Evolutionary conservation across 1,140 invertebrate genomes (phyloP).

Genomic region (Drosophila kohkoa): DNA sequence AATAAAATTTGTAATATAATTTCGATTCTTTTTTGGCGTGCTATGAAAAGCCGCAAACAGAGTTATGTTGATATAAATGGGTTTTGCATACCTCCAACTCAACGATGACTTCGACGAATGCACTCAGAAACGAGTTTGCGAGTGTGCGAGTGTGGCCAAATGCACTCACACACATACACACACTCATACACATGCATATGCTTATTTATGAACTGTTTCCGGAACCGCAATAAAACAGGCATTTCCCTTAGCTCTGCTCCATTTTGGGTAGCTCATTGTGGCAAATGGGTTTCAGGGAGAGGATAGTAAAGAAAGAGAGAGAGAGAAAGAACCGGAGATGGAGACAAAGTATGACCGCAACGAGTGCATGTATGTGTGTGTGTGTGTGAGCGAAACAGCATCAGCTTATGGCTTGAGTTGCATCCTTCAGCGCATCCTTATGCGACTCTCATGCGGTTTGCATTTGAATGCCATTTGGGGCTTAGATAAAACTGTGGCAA

Average conservation of each 20-base stretch:
- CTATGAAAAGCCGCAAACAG: constrained; percentile 40
- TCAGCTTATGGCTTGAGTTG: constrained; percentile 17
- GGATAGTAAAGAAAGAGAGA: neutral
- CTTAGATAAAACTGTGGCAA: constrained; percentile 74
- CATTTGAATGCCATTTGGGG: constrained; percentile 78
- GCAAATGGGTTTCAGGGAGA: constrained; percentile 49
- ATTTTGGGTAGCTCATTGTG: constrained; percentile 54
- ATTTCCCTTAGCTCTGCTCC: constrained; percentile 52
- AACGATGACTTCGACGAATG: constrained; percentile 4
- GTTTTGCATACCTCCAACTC: constrained; percentile 24
- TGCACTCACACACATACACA: constrained; percentile 14
- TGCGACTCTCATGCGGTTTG: constrained; percentile 73
- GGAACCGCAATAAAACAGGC: constrained; percentile 76
- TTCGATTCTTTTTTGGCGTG: constrained; percentile 36
- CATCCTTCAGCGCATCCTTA: constrained; percentile 59
- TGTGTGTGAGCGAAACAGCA: neutral
- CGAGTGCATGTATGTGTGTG: constrained; percentile 37
- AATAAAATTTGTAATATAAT: constrained; percentile 31
- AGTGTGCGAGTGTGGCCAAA: neutral
- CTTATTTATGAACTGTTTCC: constrained; percentile 78
- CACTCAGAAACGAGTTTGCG: neutral
- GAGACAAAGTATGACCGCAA: constrained; percentile 69
- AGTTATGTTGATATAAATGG: constrained; percentile 53
- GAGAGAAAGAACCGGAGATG: neutral
- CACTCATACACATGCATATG: constrained; percentile 15